Conservation (phyloP, 1,140 invertebrate species). For the Drosophila lini region DNA sequence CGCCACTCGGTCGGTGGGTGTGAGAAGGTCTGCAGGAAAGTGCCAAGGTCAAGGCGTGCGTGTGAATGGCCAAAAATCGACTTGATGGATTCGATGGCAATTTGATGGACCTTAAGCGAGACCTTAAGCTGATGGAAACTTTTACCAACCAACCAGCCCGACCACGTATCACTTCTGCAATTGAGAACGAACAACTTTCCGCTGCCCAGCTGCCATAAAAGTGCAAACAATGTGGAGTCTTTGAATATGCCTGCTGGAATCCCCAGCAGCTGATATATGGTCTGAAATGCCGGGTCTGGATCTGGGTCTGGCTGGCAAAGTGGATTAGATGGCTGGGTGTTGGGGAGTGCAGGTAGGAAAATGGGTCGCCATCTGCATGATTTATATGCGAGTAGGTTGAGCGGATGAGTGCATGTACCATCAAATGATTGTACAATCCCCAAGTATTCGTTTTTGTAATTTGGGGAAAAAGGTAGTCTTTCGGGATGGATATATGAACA, state of each 20-base stretch:
- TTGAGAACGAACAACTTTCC: constrained; percentile 12
- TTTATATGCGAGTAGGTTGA: constrained; percentile 35
- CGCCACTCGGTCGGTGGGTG: constrained; percentile 6
- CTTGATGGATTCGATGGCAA: constrained; percentile 55
- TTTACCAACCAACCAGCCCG: constrained; percentile 55
- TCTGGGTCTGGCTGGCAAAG: constrained; percentile 28
- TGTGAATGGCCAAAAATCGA: constrained; percentile 56
- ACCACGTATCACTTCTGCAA: constrained; percentile 19
- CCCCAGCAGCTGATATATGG: constrained; percentile 37
- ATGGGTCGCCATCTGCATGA: constrained; percentile 43
- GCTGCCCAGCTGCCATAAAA: constrained; percentile 66
- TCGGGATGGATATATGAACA: neutral
- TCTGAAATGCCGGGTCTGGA: constrained; percentile 26
- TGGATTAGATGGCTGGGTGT: constrained; percentile 34
- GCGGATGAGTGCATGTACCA: constrained; percentile 1
- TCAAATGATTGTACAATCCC: neutral
- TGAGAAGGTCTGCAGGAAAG: constrained; percentile 19
- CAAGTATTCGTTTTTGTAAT: neutral
- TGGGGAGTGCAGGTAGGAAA: constrained; percentile 21
- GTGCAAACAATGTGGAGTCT: constrained; percentile 48
- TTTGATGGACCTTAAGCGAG: constrained; percentile 34
- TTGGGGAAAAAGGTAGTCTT: neutral
- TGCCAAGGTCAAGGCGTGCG: constrained; percentile 74
- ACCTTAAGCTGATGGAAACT: constrained; percentile 48
- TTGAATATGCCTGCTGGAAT: constrained; percentile 58